These are phyloP conservation scores for Oryctes rhinoceros DNA, from an alignment of 1,140 invertebrate species.

Conservation along the genomic window DNA sequence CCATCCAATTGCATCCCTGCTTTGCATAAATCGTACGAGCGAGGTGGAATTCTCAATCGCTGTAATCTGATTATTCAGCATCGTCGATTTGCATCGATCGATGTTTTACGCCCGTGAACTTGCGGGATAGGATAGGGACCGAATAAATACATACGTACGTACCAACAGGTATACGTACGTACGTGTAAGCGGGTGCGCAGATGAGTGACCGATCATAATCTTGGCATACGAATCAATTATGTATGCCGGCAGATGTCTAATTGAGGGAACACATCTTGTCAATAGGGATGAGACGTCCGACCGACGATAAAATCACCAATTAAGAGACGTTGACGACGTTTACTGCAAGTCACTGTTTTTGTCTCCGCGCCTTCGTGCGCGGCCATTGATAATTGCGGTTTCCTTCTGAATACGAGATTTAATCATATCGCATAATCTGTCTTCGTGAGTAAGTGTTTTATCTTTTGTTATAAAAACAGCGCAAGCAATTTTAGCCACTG, in stretches of 20 bases:
- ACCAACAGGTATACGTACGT: not conserved
- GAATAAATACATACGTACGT: conserved; percentile 19
- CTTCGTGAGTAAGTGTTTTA: not conserved
- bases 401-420: not conserved
- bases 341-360: conserved; percentile 32
- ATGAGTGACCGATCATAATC: conserved; percentile 28
- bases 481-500: no score
- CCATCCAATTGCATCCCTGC: not conserved
- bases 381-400: conserved; percentile 1
- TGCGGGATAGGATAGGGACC: not conserved
- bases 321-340: conserved; percentile 27
- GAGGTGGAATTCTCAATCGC: conserved; percentile 16
- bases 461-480: not conserved
- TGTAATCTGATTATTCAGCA: conserved; percentile 24
- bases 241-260: conserved; percentile 29
- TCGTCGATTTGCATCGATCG: conserved; percentile 12
- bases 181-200: not conserved
- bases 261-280: conserved; percentile 22
- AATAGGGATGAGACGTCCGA: not conserved
- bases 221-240: conserved; percentile 28
- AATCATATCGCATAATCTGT: not conserved
- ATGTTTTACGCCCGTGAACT: conserved; percentile 4
- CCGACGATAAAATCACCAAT: conserved; percentile 22
- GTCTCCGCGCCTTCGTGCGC: not conserved
- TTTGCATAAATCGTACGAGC: not conserved